Percentiles rank a stretch among this genome's conserved stretches.
Evolutionary conservation across 2,797 vertebrate genomes (phyloP).

Genomic region (Microcaecilia unicolor): DNA sequence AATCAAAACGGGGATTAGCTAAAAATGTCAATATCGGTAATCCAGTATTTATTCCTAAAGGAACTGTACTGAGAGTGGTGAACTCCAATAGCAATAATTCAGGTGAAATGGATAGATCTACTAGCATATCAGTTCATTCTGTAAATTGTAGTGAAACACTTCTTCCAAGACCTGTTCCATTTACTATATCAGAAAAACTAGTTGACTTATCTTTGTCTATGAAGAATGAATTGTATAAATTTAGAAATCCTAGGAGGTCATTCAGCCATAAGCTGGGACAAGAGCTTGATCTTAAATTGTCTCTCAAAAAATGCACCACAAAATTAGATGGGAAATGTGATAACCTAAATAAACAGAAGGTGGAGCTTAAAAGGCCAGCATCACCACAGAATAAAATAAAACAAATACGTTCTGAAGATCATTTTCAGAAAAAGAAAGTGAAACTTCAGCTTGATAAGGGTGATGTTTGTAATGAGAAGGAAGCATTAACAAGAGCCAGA

Average conservation of each 20-base stretch:
- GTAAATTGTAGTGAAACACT: slow-evolving; percentile 21
- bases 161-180: slow-evolving; percentile 31
- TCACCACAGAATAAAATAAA: slow-evolving; percentile 29
- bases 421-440: slow-evolving; percentile 35
- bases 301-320: background rate
- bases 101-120: slow-evolving; percentile 5
- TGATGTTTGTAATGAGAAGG: slow-evolving; percentile 22
- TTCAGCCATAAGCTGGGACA: slow-evolving; percentile 32
- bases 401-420: slow-evolving; percentile 10
- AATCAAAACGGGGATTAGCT: slow-evolving; percentile 18
- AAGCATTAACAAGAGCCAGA: slow-evolving; percentile 32
- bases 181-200: slow-evolving; percentile 19
- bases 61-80: slow-evolving; percentile 54
- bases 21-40: slow-evolving; percentile 33
- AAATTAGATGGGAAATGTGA: background rate
- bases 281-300: slow-evolving; percentile 13
- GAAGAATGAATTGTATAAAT: background rate
- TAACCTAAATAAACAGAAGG: slow-evolving; percentile 21
- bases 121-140: slow-evolving; percentile 11
- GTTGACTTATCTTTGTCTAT: slow-evolving; percentile 6
- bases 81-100: slow-evolving; percentile 27
- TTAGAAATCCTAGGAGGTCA: background rate
- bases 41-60: slow-evolving; percentile 56
- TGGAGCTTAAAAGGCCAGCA: slow-evolving; percentile 15
- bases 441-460: slow-evolving; percentile 14